Evolutionary conservation across 35 echinoderm and acorn worm genomes (phyloP), one percentile per base, ranked within the genome.

Genomic region (Amphiura filiformis): DNA sequence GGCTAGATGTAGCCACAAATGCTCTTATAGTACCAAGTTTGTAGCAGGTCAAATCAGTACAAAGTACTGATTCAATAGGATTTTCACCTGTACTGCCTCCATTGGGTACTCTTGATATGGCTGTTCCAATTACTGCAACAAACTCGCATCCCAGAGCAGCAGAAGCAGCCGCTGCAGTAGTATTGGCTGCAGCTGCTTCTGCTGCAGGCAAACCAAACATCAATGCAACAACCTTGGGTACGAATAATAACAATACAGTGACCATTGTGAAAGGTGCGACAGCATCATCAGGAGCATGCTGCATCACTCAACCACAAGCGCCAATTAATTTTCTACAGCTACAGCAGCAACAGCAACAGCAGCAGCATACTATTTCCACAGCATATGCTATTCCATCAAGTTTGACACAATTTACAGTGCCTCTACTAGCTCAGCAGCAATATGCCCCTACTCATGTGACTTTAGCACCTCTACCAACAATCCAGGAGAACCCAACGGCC

Each of bases 61-160:
- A 78, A 23, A 86, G 70, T 41, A 77, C 35, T 17, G 87, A 88
- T 13, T 88, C 87, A 0, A 31, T 44, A 38, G 87, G 87, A 34
- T 88, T 88, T 38, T 88, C 87, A 38, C 87, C 87, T 11, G 34
- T 56, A n/a, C 76, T 88, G 5, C 86, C 86, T 17, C 41, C 28
- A 70, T 70, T n/a, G 26, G 61, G 61, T 30, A 70, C 3, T 70
- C 61, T 4, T 13, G 61, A 70, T 70, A n/a, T 70, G 26, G 26
- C 9, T 47, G 41, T 47, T 70, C 7, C 26, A 5, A 70, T 5
- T 30, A 26, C 7, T 23, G 26, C 61, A 70, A 70, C n/a, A n/a
- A n/a, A n/a, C n/a, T n/a, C n/a, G n/a, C n/a, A n/a, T n/a, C 28
- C 61, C 15, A 70, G 26, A 52, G 44, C 20, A 52, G 7, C 44